Evolutionary conservation across 2,888 invertebrate genomes (phyloP), one percentile per base, ranked within the genome.

Genomic region (Drosophila eohydei): DNA sequence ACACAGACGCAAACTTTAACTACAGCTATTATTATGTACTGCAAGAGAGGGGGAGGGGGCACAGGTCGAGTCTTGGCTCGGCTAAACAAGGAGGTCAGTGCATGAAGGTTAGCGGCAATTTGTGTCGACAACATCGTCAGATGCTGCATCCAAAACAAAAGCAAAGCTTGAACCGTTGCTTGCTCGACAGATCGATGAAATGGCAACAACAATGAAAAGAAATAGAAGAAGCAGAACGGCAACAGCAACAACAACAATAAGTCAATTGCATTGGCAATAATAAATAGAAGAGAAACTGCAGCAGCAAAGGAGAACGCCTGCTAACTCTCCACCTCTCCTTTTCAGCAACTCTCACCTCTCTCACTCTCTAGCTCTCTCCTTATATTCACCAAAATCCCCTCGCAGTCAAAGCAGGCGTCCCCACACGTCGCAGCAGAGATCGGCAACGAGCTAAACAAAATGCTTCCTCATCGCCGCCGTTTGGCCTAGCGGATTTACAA

Each of bases 391-490:
- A 21, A 57, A 32, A 16, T 16, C 36, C 32, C 41, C 36, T 30
- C 6, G 36, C 40, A 62, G 43, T 44, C 56, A 30, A 2, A 21
- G 40, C 40, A 40, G 44, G 51, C 72, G 61, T 38, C 43, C 66
- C 43, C 68, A 74, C 74, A 83, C 84, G 81, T 86, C 74, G 38
- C 52, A 36, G 26, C 83, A 79, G 69, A 60, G 86, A 86, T 86
- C 86, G 81, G 81, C 87, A 86, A 86, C 90, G 74, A 90, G 87
- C 86, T 78, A 73, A 84, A 78, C 88, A 87, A 87, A 87, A 87
- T 77, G 90, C 90, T 87, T 87, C 87, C 87, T 87, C 89, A 87
- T 87, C 86, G 71, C 80, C 80, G 80, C 80, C 60, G 76, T 80
- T 77, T 72, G 64, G 73, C 84, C 76, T 76, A 84, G 89, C 84